phyloP scores from a whole-genome alignment of 2,113 vertebrate species.

The Climacteris rufus region DNA sequence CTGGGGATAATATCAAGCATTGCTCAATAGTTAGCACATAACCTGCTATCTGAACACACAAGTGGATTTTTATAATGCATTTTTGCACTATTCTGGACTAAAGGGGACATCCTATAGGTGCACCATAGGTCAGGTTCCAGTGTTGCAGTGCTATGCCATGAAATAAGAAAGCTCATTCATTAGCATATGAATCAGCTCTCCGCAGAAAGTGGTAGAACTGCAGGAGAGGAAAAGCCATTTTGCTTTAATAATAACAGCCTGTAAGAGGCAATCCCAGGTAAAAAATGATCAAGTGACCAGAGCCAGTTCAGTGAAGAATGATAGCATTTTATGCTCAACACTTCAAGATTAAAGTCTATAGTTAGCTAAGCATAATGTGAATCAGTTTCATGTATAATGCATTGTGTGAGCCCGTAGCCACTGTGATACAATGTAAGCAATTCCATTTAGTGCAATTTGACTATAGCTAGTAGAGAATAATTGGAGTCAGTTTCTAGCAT shows the following conservation, averaged over 20 bases:
- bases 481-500: constrained; percentile 61
- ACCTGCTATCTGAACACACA: not conserved
- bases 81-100: not conserved
- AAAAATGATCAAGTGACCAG: constrained; percentile 63
- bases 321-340: constrained; percentile 62
- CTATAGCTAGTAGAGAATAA: constrained; percentile 54
- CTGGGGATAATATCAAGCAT: not conserved
- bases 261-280: constrained; percentile 56
- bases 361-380: constrained; percentile 56
- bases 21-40: not conserved
- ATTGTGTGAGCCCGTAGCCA: constrained; percentile 49
- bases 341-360: constrained; percentile 58
- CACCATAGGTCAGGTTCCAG: not conserved
- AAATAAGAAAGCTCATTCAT: constrained; percentile 32
- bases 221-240: constrained; percentile 49
- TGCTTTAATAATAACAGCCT: constrained; percentile 47
- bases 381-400: constrained; percentile 65
- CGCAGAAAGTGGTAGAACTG: constrained; percentile 28
- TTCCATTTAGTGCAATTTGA: constrained; percentile 62
- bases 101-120: not conserved
- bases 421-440: constrained; percentile 61
- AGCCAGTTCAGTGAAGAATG: constrained; percentile 55
- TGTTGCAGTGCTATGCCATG: not conserved
- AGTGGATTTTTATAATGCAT: not conserved
- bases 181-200: constrained; percentile 63